Evolutionary conservation across 2,797 vertebrate genomes (phyloP), one percentile per base, ranked within the genome.

Genomic region (Chaunax sp.): DNA sequence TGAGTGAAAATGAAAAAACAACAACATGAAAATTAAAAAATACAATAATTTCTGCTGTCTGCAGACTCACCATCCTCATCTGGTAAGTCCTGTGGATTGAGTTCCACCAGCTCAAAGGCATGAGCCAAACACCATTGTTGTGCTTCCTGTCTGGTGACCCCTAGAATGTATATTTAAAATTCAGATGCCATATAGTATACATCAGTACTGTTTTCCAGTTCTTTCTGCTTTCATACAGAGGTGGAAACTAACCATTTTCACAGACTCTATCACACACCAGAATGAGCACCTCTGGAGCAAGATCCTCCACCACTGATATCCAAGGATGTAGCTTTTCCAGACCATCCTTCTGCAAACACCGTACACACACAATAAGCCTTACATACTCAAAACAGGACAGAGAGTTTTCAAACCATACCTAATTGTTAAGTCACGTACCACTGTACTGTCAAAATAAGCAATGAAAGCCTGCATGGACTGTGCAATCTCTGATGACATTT

Each of bases 81-180:
- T 5, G 97, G 97, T 41, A 97, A 50, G 12, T 99, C 98, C 84
- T 95, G 95, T 0, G 98, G 97, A 80, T 81, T 96, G 7, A 99
- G 94, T 77, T 99, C 98, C 18, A 99, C 96, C 85, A 99, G 89
- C 78, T 99, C 98, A 84, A 99, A 99, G 3, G 96, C 93, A 12
- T 98, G 96, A 67, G 94, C 91, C 87, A 99, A 95, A 85, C 98
- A 99, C 98, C 98, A 99, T 68, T 99, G 96, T 64, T 99, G 97
- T 43, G 98, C 98, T 56, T 96, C 94, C 54, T 97, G 96, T 71
- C 96, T 94, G 76, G 62, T 95, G 43, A 99, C 87, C 33, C 98
- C 98, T 99, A 37, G 6, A 72, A 55, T 2, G 68, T 0, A 61
- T 65, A 72, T n/a, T 4, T 1, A 2, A 3, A 61, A 22, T 18